These are phyloP conservation scores for Spicauda simplicius DNA, from an alignment of 2,888 invertebrate species.

Conservation along the genomic window DNA sequence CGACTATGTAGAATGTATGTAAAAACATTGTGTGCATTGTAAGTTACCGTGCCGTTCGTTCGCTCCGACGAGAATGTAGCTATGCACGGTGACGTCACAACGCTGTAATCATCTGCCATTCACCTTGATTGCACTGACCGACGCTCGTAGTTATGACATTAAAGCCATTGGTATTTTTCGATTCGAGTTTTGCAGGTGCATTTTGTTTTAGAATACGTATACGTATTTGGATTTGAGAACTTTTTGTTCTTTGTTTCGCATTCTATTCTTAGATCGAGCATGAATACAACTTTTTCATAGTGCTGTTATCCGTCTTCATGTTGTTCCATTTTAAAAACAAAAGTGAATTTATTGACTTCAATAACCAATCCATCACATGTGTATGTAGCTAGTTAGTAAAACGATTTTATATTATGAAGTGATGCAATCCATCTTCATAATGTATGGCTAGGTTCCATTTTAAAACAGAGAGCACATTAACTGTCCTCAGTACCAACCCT, in stretches of 20 bases:
- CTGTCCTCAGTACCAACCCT: too few relatives aligned
- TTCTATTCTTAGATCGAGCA: not conserved
- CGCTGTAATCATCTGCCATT: constrained; percentile 40
- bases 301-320: too few relatives aligned
- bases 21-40: constrained; percentile 51
- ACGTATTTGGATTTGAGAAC: not conserved
- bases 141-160: constrained; percentile 53
- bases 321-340: too few relatives aligned
- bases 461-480: too few relatives aligned
- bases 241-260: not conserved
- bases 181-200: not conserved
- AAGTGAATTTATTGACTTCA: too few relatives aligned
- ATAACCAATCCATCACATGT: too few relatives aligned
- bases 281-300: too few relatives aligned
- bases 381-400: too few relatives aligned
- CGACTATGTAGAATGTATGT: constrained; percentile 2
- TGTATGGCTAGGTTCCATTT: too few relatives aligned
- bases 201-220: not conserved
- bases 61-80: constrained; percentile 10
- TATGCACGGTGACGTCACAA: constrained; percentile 33
- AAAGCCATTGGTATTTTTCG: constrained; percentile 59
- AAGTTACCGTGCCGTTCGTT: constrained; percentile 34
- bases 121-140: constrained; percentile 45
- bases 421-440: too few relatives aligned
- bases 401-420: too few relatives aligned